Conservation (phyloP, 2,888 invertebrate genomes). For the Caenorhabditis angaria region DNA sequence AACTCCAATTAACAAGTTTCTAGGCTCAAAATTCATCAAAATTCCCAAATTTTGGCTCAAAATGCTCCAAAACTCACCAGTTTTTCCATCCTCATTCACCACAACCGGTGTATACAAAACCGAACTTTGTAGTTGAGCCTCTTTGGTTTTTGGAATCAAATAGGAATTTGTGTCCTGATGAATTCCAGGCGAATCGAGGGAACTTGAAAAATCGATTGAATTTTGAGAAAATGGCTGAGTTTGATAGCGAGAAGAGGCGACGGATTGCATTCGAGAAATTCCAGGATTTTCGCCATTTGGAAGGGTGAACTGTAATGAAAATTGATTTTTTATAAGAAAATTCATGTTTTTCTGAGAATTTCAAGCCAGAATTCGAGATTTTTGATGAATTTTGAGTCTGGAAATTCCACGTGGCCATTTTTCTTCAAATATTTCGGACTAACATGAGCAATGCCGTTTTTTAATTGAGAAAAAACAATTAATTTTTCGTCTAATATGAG, state of each 20-base stretch:
- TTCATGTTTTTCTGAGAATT: no score
- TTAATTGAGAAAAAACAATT: no score
- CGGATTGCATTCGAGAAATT: constrained; percentile 42
- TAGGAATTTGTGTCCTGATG: constrained; percentile 30
- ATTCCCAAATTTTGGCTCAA: not conserved
- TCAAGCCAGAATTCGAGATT: not conserved
- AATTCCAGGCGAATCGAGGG: constrained; percentile 7
- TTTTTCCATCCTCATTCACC: constrained; percentile 44
- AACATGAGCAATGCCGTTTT: no score
- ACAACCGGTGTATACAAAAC: constrained; percentile 55
- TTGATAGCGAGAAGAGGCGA: constrained; percentile 59
- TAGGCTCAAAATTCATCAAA: no score
- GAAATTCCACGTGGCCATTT: no score
- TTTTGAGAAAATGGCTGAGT: constrained; percentile 55
- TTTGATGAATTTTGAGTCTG: no score
- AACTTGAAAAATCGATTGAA: constrained; percentile 9
- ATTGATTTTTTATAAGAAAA: constrained; percentile 8
- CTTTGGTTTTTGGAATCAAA: constrained; percentile 46
- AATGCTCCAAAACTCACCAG: constrained; percentile 21
- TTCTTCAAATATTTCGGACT: no score
- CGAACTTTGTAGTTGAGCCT: constrained; percentile 25
- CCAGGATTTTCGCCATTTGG: constrained; percentile 31
- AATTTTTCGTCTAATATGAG: no score
- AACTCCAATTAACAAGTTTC: no score
- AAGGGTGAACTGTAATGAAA: constrained; percentile 33